A percentile compares a stretch with the other conserved stretches of the same genome.
Evolutionary conservation across 2,888 invertebrate species (phyloP).

Genomic region (Agrochola litura): DNA sequence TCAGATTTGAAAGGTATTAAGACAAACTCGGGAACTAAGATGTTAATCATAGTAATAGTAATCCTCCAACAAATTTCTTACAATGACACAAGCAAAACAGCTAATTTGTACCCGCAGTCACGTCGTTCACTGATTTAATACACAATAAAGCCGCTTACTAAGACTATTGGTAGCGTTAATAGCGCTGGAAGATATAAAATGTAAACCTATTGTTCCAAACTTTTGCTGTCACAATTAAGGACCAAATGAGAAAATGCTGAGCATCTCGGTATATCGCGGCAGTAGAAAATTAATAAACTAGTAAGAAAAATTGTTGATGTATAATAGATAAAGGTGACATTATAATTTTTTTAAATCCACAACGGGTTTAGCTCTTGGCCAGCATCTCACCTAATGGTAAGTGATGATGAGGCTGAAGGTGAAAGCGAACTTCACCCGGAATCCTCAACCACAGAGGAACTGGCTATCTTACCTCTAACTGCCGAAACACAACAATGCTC

Average conservation of each 20-base stretch:
- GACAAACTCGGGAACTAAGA: neutral
- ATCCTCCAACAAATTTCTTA: neutral
- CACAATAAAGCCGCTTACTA: conserved; percentile 32
- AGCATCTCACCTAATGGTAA: no score
- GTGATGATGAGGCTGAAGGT: no score
- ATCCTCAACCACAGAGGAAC: no score
- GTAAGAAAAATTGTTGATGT: no score
- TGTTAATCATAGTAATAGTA: neutral
- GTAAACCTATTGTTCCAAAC: conserved; percentile 24
- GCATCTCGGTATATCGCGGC: neutral
- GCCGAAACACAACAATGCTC: no score
- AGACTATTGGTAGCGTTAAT: conserved; percentile 17
- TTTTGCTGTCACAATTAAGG: conserved; percentile 3
- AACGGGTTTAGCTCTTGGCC: no score
- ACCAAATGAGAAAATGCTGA: neutral
- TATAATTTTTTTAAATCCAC: no score
- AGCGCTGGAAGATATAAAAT: conserved; percentile 27
- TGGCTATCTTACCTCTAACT: no score
- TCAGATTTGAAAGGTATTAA: neutral
- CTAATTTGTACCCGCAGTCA: conserved; percentile 29
- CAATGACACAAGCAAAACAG: conserved; percentile 5
- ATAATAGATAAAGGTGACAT: no score
- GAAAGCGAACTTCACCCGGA: no score
- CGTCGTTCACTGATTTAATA: conserved; percentile 34
- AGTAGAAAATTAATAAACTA: neutral